Percentiles rank a stretch among this genome's conserved stretches.
These are phyloP conservation scores for Tortrix viridana DNA, from an alignment of 2,888 invertebrate species.

Conservation along the genomic window DNA sequence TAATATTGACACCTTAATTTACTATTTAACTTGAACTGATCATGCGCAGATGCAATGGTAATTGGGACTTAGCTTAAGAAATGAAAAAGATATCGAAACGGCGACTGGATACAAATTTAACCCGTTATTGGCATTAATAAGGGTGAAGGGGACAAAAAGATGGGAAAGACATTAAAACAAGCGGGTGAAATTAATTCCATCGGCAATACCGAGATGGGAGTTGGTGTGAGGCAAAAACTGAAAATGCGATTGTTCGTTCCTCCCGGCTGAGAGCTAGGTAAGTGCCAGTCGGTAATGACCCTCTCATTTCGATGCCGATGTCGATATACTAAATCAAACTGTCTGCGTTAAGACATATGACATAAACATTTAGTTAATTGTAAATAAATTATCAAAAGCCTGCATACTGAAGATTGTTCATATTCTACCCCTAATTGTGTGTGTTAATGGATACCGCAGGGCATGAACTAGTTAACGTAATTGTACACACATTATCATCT, in stretches of 20 bases:
- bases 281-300: constrained; percentile 44
- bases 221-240: constrained; percentile 68
- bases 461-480: too few species aligned
- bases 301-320: constrained; percentile 20
- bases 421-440: too few species aligned
- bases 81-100: constrained; percentile 34
- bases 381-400: background rate
- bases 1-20: constrained; percentile 15
- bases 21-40: background rate
- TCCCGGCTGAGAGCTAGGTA: constrained; percentile 53
- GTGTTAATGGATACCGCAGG: too few species aligned
- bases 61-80: constrained; percentile 12
- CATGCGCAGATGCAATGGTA: background rate
- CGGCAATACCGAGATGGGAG: constrained; percentile 67
- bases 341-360: background rate
- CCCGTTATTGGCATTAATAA: constrained; percentile 62
- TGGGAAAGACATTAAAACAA: constrained; percentile 65
- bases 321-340: constrained; percentile 12
- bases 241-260: constrained; percentile 67
- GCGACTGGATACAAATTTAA: constrained; percentile 55
- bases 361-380: background rate
- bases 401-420: background rate
- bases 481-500: too few species aligned
- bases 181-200: constrained; percentile 71
- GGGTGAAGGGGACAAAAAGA: constrained; percentile 57